Percentiles rank a stretch among this genome's conserved stretches.
Conservation (phyloP, 1,140 invertebrate genomes). For the Halictus rubicundus region DNA sequence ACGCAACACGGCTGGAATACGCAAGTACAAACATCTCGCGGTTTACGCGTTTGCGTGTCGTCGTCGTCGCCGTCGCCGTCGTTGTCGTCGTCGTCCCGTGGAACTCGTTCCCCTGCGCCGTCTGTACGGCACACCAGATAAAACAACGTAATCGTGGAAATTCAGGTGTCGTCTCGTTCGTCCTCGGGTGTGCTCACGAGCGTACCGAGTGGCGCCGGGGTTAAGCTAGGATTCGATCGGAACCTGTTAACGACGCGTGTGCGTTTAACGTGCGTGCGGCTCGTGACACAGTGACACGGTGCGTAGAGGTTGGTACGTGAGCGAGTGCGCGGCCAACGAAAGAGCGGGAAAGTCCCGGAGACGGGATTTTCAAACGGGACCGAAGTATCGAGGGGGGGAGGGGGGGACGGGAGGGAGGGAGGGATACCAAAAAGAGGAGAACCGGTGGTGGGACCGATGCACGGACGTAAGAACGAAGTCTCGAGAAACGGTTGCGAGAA, state of each 20-base stretch:
- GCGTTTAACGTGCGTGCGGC: neutral
- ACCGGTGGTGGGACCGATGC: neutral
- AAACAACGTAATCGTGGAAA: neutral
- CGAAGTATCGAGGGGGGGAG: neutral
- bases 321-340: conserved; percentile 1
- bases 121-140: no score
- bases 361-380: conserved; percentile 11
- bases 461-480: neutral
- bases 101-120: no score
- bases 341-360: conserved; percentile 45
- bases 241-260: conserved; percentile 37
- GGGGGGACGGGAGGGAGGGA: neutral
- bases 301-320: neutral
- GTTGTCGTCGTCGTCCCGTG: neutral
- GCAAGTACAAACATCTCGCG: conserved; percentile 57
- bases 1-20: conserved; percentile 43
- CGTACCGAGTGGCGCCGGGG: neutral
- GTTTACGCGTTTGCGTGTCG: conserved; percentile 22
- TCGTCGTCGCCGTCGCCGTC: neutral
- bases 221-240: conserved; percentile 5
- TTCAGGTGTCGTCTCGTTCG: neutral
- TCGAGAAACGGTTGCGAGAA: conserved; percentile 48
- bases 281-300: conserved; percentile 59
- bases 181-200: neutral
- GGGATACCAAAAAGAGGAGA: neutral